These are phyloP conservation scores for Spisula subtruncata DNA, from an alignment of 2,888 invertebrate genomes.

Conservation along the genomic window DNA sequence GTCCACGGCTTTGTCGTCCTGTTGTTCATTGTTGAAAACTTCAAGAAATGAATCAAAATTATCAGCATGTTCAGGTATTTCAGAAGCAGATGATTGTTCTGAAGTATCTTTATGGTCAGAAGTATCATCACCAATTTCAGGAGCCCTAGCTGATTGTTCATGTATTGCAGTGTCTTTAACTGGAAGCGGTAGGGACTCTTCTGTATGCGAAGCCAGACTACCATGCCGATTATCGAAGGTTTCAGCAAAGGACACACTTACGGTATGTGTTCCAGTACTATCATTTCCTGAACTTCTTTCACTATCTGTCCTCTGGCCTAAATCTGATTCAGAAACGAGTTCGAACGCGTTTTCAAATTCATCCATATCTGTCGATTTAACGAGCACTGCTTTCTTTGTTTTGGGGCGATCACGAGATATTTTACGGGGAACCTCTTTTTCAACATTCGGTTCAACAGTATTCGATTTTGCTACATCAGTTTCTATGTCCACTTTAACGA, in stretches of 20 bases:
- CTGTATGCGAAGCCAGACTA: neutral
- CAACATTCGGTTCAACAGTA: neutral
- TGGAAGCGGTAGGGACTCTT: neutral
- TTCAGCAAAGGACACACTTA: slow-evolving; percentile 57
- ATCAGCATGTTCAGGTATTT: neutral
- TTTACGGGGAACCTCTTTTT: neutral
- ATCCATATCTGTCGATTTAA: slow-evolving; percentile 53
- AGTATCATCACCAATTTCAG: neutral
- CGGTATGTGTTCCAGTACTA: slow-evolving; percentile 63
- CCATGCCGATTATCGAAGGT: slow-evolving; percentile 49
- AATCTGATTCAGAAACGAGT: slow-evolving; percentile 59
- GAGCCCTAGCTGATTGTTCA: neutral
- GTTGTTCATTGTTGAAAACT: slow-evolving; percentile 10
- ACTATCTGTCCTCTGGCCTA: slow-evolving; percentile 61
- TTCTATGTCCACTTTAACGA: neutral
- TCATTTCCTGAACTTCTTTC: slow-evolving; percentile 67
- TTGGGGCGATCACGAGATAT: slow-evolving; percentile 54
- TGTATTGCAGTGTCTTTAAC: neutral
- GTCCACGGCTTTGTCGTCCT: neutral
- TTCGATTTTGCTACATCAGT: neutral
- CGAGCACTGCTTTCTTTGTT: slow-evolving; percentile 54
- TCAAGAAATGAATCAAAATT: slow-evolving; percentile 9
- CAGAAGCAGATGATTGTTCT: neutral
- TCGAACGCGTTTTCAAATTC: slow-evolving; percentile 62
- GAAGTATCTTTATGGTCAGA: neutral